phyloP scores from a whole-genome alignment of 2,888 invertebrate genomes.

The Protonemura montana region DNA sequence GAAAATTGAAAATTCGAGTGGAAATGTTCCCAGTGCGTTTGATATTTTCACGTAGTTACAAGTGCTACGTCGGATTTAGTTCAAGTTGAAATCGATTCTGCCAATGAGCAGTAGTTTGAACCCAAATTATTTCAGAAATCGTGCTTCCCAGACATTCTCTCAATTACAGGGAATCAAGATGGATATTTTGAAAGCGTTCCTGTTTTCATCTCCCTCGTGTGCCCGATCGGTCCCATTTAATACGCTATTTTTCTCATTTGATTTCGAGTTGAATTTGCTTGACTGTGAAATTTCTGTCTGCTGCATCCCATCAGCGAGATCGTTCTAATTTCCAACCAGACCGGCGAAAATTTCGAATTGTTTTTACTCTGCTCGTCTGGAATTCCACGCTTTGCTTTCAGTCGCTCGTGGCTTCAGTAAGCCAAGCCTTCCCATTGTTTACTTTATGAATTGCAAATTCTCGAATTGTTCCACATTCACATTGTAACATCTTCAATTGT shows the following conservation, averaged over 20 bases:
- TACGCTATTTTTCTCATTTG: background rate
- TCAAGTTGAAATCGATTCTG: background rate
- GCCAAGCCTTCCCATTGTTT: background rate
- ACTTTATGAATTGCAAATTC: conserved; percentile 12
- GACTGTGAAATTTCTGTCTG: background rate
- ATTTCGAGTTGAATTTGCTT: background rate
- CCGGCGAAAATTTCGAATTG: background rate
- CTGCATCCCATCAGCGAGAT: background rate
- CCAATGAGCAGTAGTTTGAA: background rate
- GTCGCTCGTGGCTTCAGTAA: background rate
- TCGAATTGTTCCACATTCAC: background rate
- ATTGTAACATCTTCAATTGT: conserved; percentile 12
- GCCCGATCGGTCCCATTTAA: background rate
- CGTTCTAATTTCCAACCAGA: background rate
- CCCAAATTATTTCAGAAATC: background rate
- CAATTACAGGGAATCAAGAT: background rate
- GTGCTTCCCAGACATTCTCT: background rate
- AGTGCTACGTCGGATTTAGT: background rate
- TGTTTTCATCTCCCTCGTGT: background rate
- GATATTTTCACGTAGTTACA: background rate
- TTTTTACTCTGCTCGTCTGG: conserved; percentile 1
- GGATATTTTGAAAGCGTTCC: background rate
- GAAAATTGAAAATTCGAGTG: background rate
- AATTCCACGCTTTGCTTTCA: background rate
- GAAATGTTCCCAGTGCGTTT: too few relatives aligned